These are phyloP conservation scores for Cyanocitta stelleri DNA, from an alignment of 2,113 vertebrate species.

Conservation along the genomic window DNA sequence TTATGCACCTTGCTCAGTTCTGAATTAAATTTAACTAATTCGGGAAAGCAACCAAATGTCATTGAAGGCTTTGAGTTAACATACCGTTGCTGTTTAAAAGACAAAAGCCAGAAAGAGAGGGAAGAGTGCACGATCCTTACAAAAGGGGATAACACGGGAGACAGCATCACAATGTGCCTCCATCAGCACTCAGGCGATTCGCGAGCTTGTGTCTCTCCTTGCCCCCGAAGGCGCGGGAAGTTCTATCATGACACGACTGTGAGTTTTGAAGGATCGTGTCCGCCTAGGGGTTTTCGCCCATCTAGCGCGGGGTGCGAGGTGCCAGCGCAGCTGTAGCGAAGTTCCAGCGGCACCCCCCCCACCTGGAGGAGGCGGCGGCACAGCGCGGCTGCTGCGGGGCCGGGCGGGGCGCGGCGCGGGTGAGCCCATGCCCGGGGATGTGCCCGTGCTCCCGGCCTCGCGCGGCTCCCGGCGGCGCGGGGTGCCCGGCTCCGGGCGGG, in stretches of 20 bases:
- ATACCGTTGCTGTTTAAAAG: background rate
- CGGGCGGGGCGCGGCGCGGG: too few species aligned
- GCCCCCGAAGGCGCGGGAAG: background rate
- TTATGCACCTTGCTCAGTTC: background rate
- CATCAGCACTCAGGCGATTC: fast-evolving
- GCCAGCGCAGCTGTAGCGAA: background rate
- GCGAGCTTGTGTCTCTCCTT: fast-evolving
- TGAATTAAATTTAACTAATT: background rate
- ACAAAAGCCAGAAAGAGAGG: background rate
- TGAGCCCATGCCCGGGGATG: background rate
- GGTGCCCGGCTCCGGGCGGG: background rate
- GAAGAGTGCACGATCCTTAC: fast-evolving
- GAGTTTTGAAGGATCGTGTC: fast-evolving
- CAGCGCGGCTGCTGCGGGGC: background rate
- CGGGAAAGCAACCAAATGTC: background rate
- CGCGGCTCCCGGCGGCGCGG: background rate
- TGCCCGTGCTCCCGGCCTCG: too few species aligned
- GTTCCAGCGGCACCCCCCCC: background rate
- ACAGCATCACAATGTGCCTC: fast-evolving
- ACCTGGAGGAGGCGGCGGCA: background rate
- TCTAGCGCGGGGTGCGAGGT: too few species aligned
- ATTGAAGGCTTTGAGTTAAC: background rate
- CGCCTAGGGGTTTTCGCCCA: fast-evolving
- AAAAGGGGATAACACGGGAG: fast-evolving
- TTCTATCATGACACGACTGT: fast-evolving